Conservation (phyloP, 2,113 vertebrate species). For the Chunga burmeisteri region DNA sequence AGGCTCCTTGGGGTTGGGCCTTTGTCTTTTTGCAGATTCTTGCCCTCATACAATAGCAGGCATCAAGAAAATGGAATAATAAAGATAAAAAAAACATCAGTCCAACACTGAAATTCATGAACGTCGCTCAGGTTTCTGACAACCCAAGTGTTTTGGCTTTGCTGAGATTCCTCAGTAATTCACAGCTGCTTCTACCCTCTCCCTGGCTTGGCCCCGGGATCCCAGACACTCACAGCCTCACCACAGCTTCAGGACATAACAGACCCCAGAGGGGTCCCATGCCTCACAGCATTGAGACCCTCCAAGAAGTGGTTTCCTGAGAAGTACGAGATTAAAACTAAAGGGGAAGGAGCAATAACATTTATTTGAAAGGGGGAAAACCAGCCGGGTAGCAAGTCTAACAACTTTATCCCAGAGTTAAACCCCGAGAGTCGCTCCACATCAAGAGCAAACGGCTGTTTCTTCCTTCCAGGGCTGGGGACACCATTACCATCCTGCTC, state of each 20-base stretch:
- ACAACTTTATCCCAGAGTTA: not conserved
- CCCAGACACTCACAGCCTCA: not conserved
- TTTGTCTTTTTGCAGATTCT: not conserved
- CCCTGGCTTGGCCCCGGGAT: not conserved
- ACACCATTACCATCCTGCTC: not conserved
- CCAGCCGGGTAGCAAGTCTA: not conserved
- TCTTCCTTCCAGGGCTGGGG: not conserved
- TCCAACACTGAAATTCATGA: not conserved
- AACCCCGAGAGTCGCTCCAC: not conserved
- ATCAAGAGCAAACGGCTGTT: not conserved
- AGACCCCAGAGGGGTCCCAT: not conserved
- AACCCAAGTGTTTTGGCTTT: not conserved
- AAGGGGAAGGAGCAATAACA: not conserved
- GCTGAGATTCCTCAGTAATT: not conserved
- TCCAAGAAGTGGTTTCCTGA: not conserved
- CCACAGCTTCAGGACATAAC: not conserved
- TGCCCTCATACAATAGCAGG: not conserved
- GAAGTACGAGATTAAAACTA: not conserved
- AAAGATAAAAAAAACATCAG: not conserved
- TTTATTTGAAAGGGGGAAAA: not conserved
- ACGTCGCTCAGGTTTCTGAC: fast-evolving
- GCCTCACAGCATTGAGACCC: not conserved
- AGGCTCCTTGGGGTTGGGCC: not conserved
- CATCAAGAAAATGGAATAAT: not conserved
- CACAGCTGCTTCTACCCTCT: not conserved